Percentiles rank a stretch among this genome's conserved stretches.
Conservation (phyloP, 2,888 invertebrate genomes). For the Caenorhabditis imperialis region DNA sequence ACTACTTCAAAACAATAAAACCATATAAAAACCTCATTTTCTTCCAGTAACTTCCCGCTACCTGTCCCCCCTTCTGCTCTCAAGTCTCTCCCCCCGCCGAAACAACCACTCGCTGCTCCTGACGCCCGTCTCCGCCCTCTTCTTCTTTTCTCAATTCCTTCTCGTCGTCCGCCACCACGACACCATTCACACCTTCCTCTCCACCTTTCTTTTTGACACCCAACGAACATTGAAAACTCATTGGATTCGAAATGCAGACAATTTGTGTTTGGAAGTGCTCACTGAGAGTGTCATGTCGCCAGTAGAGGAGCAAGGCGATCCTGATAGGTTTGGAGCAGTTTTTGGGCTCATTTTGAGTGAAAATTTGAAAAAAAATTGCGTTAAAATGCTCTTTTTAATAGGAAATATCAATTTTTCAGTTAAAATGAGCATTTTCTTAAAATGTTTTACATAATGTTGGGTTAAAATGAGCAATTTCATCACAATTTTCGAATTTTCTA, state of each 20-base stretch:
- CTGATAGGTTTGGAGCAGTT: background rate
- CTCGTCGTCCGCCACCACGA: slow-evolving; percentile 56
- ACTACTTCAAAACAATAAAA: too few species aligned
- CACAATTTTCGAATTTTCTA: too few species aligned
- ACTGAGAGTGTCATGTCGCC: slow-evolving; percentile 2
- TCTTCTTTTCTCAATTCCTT: slow-evolving; percentile 71
- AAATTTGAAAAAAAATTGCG: background rate
- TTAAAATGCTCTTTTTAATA: background rate
- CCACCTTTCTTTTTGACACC: slow-evolving; percentile 73
- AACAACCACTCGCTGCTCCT: slow-evolving; percentile 69
- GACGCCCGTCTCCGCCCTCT: slow-evolving; percentile 72
- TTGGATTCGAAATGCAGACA: slow-evolving; percentile 62
- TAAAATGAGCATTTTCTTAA: too few species aligned
- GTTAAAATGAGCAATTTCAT: too few species aligned
- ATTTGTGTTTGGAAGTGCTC: slow-evolving; percentile 35
- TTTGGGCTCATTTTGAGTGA: background rate
- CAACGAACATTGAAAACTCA: slow-evolving; percentile 54
- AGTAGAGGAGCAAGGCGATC: background rate
- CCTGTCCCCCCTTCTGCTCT: slow-evolving; percentile 57
- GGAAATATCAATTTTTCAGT: too few species aligned
- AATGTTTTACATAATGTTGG: too few species aligned
- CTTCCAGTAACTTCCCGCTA: slow-evolving; percentile 49
- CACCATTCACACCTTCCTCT: slow-evolving; percentile 69
- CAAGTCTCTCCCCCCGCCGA: slow-evolving; percentile 54
- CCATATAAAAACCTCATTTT: too few species aligned